Base-by-base conservation (phyloP, 2,797 vertebrate species). In the Mormyrops attenuatus region DNA sequence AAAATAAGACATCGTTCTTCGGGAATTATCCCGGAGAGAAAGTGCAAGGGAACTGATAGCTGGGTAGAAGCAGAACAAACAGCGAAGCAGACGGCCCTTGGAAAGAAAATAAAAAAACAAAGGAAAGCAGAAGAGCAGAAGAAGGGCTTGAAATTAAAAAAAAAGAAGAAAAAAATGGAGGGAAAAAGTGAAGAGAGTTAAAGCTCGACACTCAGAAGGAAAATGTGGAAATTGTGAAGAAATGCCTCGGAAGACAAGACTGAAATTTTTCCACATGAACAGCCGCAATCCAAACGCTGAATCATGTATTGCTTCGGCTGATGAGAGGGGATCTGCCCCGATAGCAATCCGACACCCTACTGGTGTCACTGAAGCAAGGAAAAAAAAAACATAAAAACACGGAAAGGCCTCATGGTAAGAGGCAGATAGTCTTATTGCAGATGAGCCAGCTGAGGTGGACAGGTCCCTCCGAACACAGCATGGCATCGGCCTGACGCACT, bases 1-100 rank as follows among this genome's bases (percentile, higher is more conserved):
- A 57, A n/a, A 87, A 87, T 87, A 87, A 87, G 52, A 60, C 85
- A 60, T 60, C 3, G 53, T 57, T 87, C 50, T 57, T 57, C 50
- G 3, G 50, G 30, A 87, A 57, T 55, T 87, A 87, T 34, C 26
- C 26, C 85, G 20, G 53, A 60, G 85, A 87, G 85, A 34, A 57
- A 87, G 22, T 55, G 85, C 30, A n/a, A 26, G 53, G 26, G 20
- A 87, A 4, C 30, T 5, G 53, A 60, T 60, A 8, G 53, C 50
- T 41, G 13, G 52, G 53, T 17, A 5, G 85, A 41, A 60, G 30
- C 34, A 60, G 53, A 41, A 53, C 85, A 60, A 60, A 87, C 82
- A n/a, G 85, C 17, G 5, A 20, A 60, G 84, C 15, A 8, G 13
- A 20, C 11, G 53, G 13, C 85, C 60, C 52, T 22, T 30, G 26